Evolutionary conservation across 2,888 invertebrate genomes (phyloP), one percentile per base, ranked within the genome.

Genomic region (Nomada hirtipes): DNA sequence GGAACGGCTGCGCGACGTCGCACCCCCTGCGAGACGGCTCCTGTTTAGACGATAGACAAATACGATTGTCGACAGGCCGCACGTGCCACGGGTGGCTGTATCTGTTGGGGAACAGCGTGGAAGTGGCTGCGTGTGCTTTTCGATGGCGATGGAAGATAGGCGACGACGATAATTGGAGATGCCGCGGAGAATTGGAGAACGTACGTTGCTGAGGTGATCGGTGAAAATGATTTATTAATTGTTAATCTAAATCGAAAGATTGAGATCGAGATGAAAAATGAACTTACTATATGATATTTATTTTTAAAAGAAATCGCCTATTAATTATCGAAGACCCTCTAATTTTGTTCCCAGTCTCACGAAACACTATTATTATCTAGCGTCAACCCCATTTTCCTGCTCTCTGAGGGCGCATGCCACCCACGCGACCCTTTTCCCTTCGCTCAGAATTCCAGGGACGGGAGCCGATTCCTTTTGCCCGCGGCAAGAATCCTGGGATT

Each of bases 401-500:
- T 26, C 42, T 18, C 53, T 10, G 15, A 44, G 29, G 65, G 61
- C 69, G 75, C 75, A 20, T 55, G 63, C 15, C 60, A 36, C 26
- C 59, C 60, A n/a, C 47, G 44, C 78, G 44, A 11, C 61, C 63
- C 50, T 11, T 26, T 42, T 15, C 44, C 44, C 44, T 36, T 26
- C 42, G 44, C 18, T 52, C 53, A n/a, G n/a, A 69, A 59, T 70
- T 69, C 52, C 72, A n/a, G 59, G 59, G 55, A 26, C 26, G 59
- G 36, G 36, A 47, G 4, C 60, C 70, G 67, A 75, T 20, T 81
- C 76, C 64, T 72, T 36, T 67, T 61, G 81, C 82, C 79, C 42
- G 65, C 47, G 85, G 85, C 74, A 11, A 79, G 74, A 80, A 67
- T 84, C 76, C 64, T 69, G 42, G 29, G 73, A 74, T 79, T 65